These are phyloP conservation scores for Phaetusa simplex DNA, from an alignment of 2,113 vertebrate genomes.

Conservation along the genomic window DNA sequence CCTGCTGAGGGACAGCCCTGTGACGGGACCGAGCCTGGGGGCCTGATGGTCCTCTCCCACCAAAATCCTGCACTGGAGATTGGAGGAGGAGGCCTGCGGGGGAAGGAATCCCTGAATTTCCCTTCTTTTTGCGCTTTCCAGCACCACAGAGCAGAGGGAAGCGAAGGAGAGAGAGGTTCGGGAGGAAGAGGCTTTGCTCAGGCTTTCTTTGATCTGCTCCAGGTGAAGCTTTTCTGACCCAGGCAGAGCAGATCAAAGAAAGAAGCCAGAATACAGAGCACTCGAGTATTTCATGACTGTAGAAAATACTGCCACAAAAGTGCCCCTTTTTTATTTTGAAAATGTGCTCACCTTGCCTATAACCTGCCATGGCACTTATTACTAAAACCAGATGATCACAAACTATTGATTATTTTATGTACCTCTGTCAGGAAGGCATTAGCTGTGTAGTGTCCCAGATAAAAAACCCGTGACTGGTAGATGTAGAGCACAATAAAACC, in stretches of 20 bases:
- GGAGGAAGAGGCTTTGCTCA: constrained; percentile 42
- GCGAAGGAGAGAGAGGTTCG: neutral
- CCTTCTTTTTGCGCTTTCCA: neutral
- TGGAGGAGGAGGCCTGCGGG: neutral
- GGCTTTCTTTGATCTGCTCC: constrained; percentile 62
- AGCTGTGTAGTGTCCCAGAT: neutral
- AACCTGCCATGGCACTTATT: constrained; percentile 29
- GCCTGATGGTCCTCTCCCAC: neutral
- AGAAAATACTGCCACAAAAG: constrained; percentile 55
- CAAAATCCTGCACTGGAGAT: neutral
- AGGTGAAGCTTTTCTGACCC: constrained; percentile 60
- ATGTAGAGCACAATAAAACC: neutral
- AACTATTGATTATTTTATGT: constrained; percentile 27
- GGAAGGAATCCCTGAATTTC: neutral
- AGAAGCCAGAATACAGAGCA: constrained; percentile 29
- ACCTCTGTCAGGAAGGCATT: neutral
- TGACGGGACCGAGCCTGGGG: neutral
- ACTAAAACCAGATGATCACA: constrained; percentile 52
- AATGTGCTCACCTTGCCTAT: constrained; percentile 10
- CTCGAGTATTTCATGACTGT: constrained; percentile 39
- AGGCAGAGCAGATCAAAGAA: constrained; percentile 62
- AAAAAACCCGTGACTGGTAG: neutral
- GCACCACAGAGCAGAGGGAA: neutral
- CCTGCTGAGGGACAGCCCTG: neutral
- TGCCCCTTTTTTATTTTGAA: constrained; percentile 29